Percentiles rank a stretch among this genome's conserved stretches.
Evolutionary conservation across 2,888 invertebrate species (phyloP).

Genomic region (Vandiemenella viatica): DNA sequence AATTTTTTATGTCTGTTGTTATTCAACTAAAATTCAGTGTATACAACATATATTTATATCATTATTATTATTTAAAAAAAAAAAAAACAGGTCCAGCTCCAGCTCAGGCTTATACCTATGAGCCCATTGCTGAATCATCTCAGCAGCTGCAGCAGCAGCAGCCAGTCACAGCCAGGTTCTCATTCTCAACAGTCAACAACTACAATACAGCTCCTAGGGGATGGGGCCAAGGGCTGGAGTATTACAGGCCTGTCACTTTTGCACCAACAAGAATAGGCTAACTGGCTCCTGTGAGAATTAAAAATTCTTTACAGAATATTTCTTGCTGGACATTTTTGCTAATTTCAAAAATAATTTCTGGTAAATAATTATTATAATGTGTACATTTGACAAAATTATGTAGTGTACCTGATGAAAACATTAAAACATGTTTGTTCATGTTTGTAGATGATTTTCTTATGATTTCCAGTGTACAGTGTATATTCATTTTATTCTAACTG

Average conservation of each 20-base stretch:
- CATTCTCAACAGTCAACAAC: slow-evolving; percentile 36
- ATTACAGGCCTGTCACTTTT: slow-evolving; percentile 58
- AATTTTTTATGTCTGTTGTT: background rate
- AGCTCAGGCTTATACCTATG: background rate
- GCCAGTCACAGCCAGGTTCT: slow-evolving; percentile 10
- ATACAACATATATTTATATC: background rate
- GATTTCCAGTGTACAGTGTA: no score
- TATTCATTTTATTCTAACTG: no score
- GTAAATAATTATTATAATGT: background rate
- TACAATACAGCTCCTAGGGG: slow-evolving; percentile 75
- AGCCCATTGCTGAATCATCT: slow-evolving; percentile 6
- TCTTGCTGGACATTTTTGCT: no score
- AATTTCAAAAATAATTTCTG: background rate
- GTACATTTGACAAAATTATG: background rate
- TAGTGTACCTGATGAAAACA: background rate
- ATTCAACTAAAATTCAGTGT: background rate
- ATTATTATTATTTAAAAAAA: no score
- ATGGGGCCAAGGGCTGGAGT: slow-evolving; percentile 54
- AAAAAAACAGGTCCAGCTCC: slow-evolving; percentile 4
- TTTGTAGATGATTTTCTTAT: no score
- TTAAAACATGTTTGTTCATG: no score
- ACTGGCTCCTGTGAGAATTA: no score
- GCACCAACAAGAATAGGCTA: slow-evolving; percentile 5
- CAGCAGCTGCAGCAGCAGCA: slow-evolving; percentile 9
- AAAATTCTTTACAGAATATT: no score